These are phyloP conservation scores for Nannoperca australis DNA, from an alignment of 2,797 vertebrate species.

Conservation along the genomic window DNA sequence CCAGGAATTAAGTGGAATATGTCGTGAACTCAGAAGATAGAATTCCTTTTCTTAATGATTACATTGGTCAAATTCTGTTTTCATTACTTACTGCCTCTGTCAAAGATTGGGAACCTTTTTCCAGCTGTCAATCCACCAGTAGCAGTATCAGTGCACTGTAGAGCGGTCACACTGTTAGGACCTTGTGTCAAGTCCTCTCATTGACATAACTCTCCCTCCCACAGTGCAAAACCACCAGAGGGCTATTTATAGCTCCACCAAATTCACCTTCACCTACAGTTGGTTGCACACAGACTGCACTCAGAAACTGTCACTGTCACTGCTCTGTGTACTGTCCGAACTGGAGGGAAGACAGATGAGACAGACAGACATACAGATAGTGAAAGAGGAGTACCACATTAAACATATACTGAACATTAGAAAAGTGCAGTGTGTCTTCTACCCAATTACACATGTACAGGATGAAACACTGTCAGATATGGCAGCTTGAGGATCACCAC, in stretches of 20 bases:
- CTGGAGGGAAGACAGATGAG: background rate
- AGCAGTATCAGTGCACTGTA: background rate
- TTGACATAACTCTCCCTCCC: constrained; percentile 37
- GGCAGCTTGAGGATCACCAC: background rate
- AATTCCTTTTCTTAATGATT: constrained; percentile 36
- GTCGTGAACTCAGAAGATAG: constrained; percentile 20
- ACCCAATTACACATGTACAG: background rate
- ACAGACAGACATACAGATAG: constrained; percentile 3
- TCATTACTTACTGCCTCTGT: constrained; percentile 12
- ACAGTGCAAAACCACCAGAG: constrained; percentile 56
- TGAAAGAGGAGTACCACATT: constrained; percentile 19
- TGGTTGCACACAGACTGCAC: constrained; percentile 26
- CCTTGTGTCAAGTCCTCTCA: constrained; percentile 29
- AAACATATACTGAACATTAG: background rate
- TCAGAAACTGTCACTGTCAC: constrained; percentile 22
- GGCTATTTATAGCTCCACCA: constrained; percentile 66
- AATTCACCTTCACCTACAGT: constrained; percentile 38
- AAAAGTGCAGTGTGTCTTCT: background rate
- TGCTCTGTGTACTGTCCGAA: constrained; percentile 24
- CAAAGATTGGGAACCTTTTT: background rate
- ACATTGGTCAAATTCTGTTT: constrained; percentile 18
- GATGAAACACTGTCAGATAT: background rate
- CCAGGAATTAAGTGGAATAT: constrained; percentile 30
- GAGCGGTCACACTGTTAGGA: constrained; percentile 3
- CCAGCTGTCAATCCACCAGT: background rate